Evolutionary conservation across 2,888 invertebrate species (phyloP).

Genomic region (Agrotis clavis): DNA sequence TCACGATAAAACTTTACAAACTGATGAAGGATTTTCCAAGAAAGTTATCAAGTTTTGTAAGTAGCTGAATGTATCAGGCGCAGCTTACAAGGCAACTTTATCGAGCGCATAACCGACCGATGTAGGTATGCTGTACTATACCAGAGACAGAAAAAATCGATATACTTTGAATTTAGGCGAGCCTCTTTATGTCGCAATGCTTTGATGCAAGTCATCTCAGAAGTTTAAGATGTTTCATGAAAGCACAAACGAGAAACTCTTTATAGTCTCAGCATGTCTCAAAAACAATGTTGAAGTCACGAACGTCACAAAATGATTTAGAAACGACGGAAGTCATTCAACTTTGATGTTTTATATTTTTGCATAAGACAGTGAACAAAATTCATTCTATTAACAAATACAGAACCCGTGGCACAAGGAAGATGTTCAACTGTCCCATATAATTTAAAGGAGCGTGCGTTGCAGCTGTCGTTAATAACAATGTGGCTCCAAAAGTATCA

Average conservation of each 20-base stretch:
- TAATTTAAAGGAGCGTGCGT: slow-evolving; percentile 74
- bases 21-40: slow-evolving; percentile 7
- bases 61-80: not conserved
- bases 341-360: too few species aligned
- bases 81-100: slow-evolving; percentile 7
- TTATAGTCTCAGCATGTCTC: not conserved
- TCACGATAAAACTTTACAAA: slow-evolving; percentile 7
- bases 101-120: not conserved
- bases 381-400: slow-evolving; percentile 1
- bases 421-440: slow-evolving; percentile 63
- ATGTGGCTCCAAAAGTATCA: slow-evolving; percentile 78
- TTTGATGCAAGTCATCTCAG: not conserved
- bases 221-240: not conserved
- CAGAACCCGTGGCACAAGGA: slow-evolving; percentile 49
- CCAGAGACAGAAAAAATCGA: slow-evolving; percentile 1
- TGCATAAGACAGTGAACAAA: too few species aligned
- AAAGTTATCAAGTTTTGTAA: slow-evolving; percentile 19
- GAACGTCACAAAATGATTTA: too few species aligned
- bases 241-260: not conserved
- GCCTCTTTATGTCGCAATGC: not conserved
- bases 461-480: slow-evolving; percentile 86
- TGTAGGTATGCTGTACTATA: not conserved
- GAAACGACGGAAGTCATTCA: not conserved
- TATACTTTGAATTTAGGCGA: slow-evolving; percentile 13
- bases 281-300: too few species aligned